These are phyloP conservation scores for Erethizon dorsatum DNA, from an alignment of 2,797 vertebrate species.

Conservation along the genomic window DNA sequence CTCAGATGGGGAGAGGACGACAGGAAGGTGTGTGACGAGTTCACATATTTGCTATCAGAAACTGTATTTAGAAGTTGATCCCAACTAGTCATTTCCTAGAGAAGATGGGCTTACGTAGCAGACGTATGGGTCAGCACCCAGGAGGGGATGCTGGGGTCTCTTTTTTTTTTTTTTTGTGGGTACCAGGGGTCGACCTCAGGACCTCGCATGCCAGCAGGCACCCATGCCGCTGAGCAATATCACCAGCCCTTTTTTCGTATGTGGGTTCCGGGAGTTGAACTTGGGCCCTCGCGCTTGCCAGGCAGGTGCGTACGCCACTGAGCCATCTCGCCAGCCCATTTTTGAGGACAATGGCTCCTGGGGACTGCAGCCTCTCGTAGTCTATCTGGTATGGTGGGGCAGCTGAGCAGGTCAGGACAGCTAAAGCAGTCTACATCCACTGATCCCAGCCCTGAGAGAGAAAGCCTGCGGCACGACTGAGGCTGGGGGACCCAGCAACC, in stretches of 20 bases:
- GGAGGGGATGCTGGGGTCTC: background rate
- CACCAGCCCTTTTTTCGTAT: too few relatives aligned
- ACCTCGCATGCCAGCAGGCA: too few relatives aligned
- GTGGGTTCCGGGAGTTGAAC: too few relatives aligned
- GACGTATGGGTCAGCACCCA: background rate
- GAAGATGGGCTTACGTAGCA: background rate
- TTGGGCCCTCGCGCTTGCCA: too few relatives aligned
- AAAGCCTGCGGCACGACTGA: background rate
- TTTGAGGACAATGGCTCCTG: background rate
- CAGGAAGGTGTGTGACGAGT: fast-evolving
- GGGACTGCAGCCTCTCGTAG: background rate
- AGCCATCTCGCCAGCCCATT: too few relatives aligned
- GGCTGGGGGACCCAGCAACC: background rate
- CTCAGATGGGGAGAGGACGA: background rate
- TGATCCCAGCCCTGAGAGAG: background rate
- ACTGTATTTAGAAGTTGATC: background rate
- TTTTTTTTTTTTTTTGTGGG: too few relatives aligned
- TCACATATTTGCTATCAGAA: background rate
- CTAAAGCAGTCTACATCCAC: background rate
- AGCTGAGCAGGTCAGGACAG: background rate
- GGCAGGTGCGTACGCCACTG: too few relatives aligned
- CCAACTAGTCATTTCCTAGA: background rate
- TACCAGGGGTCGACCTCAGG: too few relatives aligned
- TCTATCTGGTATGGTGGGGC: background rate
- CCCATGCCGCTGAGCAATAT: too few relatives aligned